A percentile compares a stretch with the other conserved stretches of the same genome.
Conservation (phyloP, 2,797 vertebrate genomes). For the Eleutherodactylus coqui region DNA sequence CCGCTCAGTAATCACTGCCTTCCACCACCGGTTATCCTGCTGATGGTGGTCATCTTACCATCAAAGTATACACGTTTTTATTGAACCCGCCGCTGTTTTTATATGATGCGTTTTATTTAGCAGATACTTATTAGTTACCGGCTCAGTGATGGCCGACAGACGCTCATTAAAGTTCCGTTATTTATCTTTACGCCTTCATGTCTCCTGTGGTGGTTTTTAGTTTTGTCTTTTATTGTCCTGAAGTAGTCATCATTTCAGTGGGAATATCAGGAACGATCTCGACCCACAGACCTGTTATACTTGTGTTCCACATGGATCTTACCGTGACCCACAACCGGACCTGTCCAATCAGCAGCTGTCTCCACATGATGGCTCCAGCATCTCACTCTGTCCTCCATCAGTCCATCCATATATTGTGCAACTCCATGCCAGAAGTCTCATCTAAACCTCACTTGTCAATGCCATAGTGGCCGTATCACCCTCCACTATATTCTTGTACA, state of each 20-base stretch:
- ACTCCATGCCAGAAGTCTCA: too few relatives aligned
- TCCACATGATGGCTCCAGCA: too few relatives aligned
- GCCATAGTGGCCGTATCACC: not conserved
- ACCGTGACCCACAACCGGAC: too few relatives aligned
- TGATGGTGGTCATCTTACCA: not conserved
- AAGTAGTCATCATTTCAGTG: not conserved
- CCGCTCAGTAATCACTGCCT: not conserved
- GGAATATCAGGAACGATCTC: not conserved
- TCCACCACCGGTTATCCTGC: not conserved
- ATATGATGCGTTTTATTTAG: slow-evolving; percentile 31
- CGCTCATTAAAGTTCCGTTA: slow-evolving; percentile 22
- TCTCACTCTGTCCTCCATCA: not conserved
- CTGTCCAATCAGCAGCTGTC: not conserved
- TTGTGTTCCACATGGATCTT: too few relatives aligned
- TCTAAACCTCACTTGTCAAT: too few relatives aligned
- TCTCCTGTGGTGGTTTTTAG: not conserved
- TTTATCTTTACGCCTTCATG: not conserved
- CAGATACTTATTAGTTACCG: not conserved
- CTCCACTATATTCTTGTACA: not conserved
- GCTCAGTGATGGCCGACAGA: not conserved
- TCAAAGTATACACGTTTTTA: not conserved
- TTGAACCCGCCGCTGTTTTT: not conserved
- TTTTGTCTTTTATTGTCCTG: not conserved
- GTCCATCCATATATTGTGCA: too few relatives aligned
- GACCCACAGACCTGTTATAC: not conserved